These are phyloP conservation scores for Dendroctonus ponderosae DNA, from an alignment of 1,140 invertebrate genomes.

Conservation along the genomic window DNA sequence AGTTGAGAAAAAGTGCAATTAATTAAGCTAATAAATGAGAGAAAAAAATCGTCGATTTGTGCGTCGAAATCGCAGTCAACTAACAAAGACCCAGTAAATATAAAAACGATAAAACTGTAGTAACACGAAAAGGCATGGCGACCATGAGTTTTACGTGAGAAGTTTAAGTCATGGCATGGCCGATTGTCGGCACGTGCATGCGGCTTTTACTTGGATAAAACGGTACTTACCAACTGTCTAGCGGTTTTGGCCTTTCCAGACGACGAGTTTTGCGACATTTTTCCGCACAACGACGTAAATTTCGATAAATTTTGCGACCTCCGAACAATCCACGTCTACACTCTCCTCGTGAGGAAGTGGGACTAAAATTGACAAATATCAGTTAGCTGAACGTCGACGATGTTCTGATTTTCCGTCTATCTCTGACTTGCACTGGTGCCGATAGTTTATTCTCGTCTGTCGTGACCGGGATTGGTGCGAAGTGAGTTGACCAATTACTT, in stretches of 20 bases:
- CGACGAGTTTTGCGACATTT: constrained; percentile 40
- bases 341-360: constrained; percentile 39
- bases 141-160: constrained; percentile 40
- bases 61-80: no score
- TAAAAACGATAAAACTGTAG: constrained; percentile 14
- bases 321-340: constrained; percentile 39
- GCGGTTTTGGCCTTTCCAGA: constrained; percentile 35
- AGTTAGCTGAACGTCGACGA: no score
- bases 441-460: no score
- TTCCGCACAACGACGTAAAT: constrained; percentile 37
- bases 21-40: no score
- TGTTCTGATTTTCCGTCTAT: no score
- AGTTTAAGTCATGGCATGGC: constrained; percentile 37
- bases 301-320: constrained; percentile 2
- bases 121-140: constrained; percentile 37
- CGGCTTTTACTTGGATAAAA: constrained; percentile 11
- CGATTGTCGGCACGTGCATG: constrained; percentile 15
- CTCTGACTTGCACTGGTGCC: no score
- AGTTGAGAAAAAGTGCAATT: neutral
- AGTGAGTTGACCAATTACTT: no score
- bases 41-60: no score
- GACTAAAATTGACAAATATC: constrained; percentile 39
- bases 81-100: neutral
- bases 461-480: no score
- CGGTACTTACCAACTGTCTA: constrained; percentile 41